A percentile compares a stretch with the other conserved stretches of the same genome.
Conservation (phyloP, 2,113 vertebrate species). For the Notiomystis cincta region DNA sequence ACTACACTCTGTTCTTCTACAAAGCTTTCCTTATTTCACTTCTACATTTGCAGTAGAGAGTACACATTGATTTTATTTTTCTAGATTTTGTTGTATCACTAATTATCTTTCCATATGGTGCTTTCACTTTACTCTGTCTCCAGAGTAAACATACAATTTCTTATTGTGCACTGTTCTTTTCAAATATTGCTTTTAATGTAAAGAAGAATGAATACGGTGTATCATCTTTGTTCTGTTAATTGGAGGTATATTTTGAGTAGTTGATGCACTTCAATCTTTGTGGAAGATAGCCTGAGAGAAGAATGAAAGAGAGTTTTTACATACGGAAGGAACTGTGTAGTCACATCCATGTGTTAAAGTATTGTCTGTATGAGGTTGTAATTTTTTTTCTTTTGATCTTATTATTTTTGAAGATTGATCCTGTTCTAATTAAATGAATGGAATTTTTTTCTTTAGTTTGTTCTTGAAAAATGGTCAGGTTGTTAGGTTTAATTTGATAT, state of each 20-base stretch:
- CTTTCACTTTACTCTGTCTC: not conserved
- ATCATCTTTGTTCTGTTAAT: constrained; percentile 10
- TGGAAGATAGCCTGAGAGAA: constrained; percentile 12
- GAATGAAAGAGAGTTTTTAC: not conserved
- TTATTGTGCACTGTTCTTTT: not conserved
- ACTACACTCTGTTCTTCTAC: not conserved
- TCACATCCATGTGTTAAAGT: not conserved
- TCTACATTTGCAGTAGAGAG: not conserved
- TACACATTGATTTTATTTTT: not conserved
- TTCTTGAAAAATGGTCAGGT: not conserved
- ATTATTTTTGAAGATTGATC: not conserved
- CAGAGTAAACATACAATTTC: not conserved
- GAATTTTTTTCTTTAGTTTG: not conserved
- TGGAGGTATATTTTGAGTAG: not conserved
- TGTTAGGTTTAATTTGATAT: not conserved
- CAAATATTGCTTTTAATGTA: not conserved
- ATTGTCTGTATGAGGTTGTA: not conserved
- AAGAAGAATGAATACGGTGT: not conserved
- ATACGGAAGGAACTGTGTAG: not conserved
- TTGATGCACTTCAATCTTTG: not conserved
- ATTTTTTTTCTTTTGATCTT: not conserved
- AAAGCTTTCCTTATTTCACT: not conserved
- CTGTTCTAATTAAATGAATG: not conserved
- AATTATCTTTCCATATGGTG: not conserved
- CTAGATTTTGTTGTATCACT: not conserved